These are phyloP conservation scores for Zosterops hypoxanthus DNA, from an alignment of 2,113 vertebrate genomes.

Conservation along the genomic window DNA sequence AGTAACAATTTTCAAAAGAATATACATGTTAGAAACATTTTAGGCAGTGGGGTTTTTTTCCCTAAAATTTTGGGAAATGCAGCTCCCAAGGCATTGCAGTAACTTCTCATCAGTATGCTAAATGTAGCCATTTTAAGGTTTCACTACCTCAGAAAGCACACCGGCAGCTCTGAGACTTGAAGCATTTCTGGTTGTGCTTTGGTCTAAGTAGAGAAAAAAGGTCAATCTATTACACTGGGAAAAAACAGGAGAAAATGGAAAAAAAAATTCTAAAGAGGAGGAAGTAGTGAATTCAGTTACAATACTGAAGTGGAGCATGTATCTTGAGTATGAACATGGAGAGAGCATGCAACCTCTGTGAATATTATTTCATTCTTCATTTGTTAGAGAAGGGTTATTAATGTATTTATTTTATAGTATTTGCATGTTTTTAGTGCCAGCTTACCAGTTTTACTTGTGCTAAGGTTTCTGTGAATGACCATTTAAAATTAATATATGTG, in stretches of 20 bases:
- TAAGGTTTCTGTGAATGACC: background rate
- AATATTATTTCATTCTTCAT: background rate
- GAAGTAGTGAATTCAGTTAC: background rate
- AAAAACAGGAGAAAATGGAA: background rate
- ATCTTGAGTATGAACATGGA: background rate
- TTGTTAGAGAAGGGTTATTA: background rate
- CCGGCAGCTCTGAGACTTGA: background rate
- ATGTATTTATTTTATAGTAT: background rate
- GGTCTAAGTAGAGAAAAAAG: background rate
- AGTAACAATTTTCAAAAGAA: background rate
- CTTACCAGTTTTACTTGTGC: background rate
- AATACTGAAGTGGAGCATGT: background rate
- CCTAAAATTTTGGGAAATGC: background rate
- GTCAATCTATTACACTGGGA: background rate
- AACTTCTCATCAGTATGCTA: background rate
- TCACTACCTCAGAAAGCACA: background rate
- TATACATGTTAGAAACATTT: background rate
- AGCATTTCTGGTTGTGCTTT: background rate
- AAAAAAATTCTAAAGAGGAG: background rate
- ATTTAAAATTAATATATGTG: background rate
- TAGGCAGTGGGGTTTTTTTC: background rate
- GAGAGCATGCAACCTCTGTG: background rate
- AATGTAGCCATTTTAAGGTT: background rate
- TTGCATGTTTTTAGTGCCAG: background rate
- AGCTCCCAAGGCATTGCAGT: background rate